Evolutionary conservation across 2,113 vertebrate genomes (phyloP).

Genomic region (Tetrao urogallus): DNA sequence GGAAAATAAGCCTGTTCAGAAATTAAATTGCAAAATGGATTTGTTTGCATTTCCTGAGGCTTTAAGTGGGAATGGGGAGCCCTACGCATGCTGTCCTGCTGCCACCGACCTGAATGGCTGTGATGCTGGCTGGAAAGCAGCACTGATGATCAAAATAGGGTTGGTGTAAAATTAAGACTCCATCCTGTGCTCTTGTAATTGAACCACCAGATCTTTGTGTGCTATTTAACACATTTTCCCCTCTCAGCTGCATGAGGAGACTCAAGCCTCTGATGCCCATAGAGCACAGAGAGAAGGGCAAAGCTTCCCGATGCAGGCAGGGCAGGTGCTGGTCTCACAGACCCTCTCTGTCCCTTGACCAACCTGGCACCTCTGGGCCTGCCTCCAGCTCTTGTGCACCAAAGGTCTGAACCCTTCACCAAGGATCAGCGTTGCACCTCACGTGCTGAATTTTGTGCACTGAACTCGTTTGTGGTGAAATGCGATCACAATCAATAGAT

Average conservation of each 20-base stretch:
- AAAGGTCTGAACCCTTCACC: background rate
- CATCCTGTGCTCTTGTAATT: background rate
- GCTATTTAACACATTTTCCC: background rate
- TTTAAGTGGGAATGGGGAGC: background rate
- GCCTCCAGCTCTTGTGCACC: conserved; percentile 3
- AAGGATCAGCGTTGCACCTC: conserved; percentile 29
- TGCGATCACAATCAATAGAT: conserved; percentile 8
- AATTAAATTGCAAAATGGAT: background rate
- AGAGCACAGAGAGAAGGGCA: background rate
- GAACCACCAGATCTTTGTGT: background rate
- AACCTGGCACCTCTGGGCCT: background rate
- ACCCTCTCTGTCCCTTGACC: conserved; percentile 41
- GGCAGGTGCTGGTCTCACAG: conserved; percentile 16
- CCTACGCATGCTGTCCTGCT: background rate
- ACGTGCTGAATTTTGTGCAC: background rate
- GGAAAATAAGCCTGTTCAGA: background rate
- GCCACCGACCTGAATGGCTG: fast-evolving
- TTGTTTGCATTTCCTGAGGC: background rate
- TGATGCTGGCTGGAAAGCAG: background rate
- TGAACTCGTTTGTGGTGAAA: background rate
- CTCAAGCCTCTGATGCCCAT: background rate
- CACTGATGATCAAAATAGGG: fast-evolving
- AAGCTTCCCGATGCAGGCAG: background rate
- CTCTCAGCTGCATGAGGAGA: fast-evolving
- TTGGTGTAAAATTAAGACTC: background rate